Evolutionary conservation across 2,888 invertebrate genomes (phyloP).

Genomic region (Saturnia pavonia): DNA sequence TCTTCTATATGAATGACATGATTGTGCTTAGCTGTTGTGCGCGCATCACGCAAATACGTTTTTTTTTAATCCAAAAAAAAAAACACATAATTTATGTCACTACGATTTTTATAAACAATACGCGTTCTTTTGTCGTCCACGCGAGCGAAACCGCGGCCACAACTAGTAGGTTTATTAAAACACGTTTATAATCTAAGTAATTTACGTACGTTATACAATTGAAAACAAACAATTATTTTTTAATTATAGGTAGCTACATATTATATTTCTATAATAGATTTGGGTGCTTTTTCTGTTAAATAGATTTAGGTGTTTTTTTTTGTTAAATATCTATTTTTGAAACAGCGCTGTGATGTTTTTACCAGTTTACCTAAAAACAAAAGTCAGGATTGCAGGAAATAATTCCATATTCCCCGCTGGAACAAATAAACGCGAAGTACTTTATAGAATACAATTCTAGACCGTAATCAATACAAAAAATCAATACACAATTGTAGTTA

Average conservation of each 20-base stretch:
- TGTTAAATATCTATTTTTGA: neutral
- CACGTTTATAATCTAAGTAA: too few relatives aligned
- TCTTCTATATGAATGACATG: too few relatives aligned
- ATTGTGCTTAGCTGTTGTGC: too few relatives aligned
- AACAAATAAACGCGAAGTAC: slow-evolving; percentile 6
- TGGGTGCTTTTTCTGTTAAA: neutral
- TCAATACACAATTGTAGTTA: too few relatives aligned
- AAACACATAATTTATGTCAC: too few relatives aligned
- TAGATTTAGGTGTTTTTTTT: neutral
- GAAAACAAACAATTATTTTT: neutral
- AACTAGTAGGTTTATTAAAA: too few relatives aligned
- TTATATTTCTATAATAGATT: neutral
- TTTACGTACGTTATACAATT: neutral
- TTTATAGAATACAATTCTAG: neutral
- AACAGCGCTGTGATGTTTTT: neutral
- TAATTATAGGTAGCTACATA: neutral
- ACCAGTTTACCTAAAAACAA: slow-evolving; percentile 5
- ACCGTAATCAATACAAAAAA: neutral
- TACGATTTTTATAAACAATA: too few relatives aligned
- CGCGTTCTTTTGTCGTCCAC: too few relatives aligned
- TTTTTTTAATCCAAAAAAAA: too few relatives aligned
- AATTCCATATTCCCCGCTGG: neutral
- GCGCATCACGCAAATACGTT: too few relatives aligned
- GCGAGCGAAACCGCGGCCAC: too few relatives aligned
- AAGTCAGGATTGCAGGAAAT: neutral